Percentiles rank a stretch among this genome's conserved stretches.
phyloP scores from a whole-genome alignment of 2,113 vertebrate species.

The Cryptotis parvus region DNA sequence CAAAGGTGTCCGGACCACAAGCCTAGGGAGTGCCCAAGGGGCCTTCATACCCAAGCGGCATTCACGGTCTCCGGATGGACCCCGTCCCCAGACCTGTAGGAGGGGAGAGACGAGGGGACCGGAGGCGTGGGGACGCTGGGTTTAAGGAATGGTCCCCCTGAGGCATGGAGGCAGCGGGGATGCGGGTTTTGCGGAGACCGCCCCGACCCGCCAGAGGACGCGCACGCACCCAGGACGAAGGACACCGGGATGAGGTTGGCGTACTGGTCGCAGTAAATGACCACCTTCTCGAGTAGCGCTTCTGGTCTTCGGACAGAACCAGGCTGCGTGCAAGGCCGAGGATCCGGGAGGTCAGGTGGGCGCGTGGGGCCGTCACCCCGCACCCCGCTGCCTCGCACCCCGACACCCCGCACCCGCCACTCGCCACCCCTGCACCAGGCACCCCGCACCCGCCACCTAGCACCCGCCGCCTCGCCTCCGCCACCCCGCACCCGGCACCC shows the following conservation, averaged over 20 bases:
- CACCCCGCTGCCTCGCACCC: neutral
- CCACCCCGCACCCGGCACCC: too few relatives aligned
- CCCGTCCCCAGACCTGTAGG: neutral
- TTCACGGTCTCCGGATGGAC: neutral
- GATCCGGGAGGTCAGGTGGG: neutral
- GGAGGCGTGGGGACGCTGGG: neutral
- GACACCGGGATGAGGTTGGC: slow-evolving; percentile 95
- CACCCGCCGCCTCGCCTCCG: too few relatives aligned
- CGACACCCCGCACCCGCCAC: neutral
- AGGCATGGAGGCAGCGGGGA: neutral
- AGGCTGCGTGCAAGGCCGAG: slow-evolving; percentile 84
- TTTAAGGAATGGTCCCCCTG: neutral
- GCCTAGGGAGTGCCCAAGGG: neutral
- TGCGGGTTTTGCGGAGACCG: too few relatives aligned
- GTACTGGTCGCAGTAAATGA: slow-evolving; percentile 95
- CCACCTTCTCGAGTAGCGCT: slow-evolving; percentile 94
- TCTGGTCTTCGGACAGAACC: slow-evolving; percentile 90
- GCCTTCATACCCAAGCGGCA: neutral
- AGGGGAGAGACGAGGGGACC: neutral
- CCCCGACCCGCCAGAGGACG: too few relatives aligned
- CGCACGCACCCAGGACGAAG: slow-evolving; percentile 92
- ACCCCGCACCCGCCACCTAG: too few relatives aligned
- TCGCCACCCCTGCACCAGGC: too few relatives aligned
- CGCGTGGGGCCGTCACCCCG: neutral
- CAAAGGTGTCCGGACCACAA: neutral